phyloP scores from a whole-genome alignment of 53 echinoderm and acorn worm genomes.

The Antedon mediterranea region DNA sequence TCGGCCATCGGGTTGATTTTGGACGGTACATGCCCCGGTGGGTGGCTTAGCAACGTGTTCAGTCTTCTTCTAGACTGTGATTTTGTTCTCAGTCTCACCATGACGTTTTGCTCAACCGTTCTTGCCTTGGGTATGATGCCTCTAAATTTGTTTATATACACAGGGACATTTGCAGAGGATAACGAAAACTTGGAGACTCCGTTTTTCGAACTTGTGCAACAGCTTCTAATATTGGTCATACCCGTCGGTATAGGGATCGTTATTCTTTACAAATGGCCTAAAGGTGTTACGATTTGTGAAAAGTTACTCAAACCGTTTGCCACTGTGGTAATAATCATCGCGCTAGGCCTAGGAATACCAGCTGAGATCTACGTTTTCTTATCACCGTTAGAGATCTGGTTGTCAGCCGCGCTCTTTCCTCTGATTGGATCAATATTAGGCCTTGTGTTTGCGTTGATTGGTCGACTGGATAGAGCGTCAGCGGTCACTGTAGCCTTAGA shows the following conservation, averaged over 20 bases:
- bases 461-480: constrained; percentile 15
- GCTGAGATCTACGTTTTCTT: constrained; percentile 32
- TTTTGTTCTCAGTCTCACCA: constrained; percentile 54
- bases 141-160: constrained; percentile 53
- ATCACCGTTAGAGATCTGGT: constrained; percentile 31
- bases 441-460: constrained; percentile 26
- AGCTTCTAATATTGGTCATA: constrained; percentile 32
- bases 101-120: constrained; percentile 50
- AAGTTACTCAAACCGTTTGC: constrained; percentile 50
- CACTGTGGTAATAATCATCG: constrained; percentile 29
- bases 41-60: constrained; percentile 57
- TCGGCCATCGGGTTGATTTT: constrained; percentile 42
- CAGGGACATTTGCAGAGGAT: constrained; percentile 26
- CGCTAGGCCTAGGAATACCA: constrained; percentile 35
- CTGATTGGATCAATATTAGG: constrained; percentile 32
- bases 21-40: constrained; percentile 57
- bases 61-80: constrained; percentile 38
- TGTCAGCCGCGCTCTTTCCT: constrained; percentile 28
- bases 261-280: constrained; percentile 32
- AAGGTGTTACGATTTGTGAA: constrained; percentile 29
- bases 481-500: constrained; percentile 52
- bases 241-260: constrained; percentile 35
- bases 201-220: constrained; percentile 37
- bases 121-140: constrained; percentile 61
- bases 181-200: constrained; percentile 35